phyloP scores from a whole-genome alignment of 64 coral and sea anemone genomes.

The Dendrophyllia cribrosa region DNA sequence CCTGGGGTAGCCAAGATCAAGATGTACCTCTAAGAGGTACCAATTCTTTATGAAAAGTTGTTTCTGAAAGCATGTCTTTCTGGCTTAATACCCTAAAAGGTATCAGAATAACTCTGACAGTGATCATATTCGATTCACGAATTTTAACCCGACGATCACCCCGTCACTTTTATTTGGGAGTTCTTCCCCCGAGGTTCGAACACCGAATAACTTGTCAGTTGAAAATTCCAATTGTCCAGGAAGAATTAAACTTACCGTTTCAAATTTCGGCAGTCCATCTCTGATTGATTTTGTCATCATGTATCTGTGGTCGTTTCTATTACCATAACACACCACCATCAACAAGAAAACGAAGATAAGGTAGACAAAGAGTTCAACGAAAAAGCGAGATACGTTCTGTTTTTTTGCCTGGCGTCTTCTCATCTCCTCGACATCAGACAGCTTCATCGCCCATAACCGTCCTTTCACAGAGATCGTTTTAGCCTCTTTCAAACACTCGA shows the following conservation, averaged over 20 bases:
- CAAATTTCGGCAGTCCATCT: constrained; percentile 50
- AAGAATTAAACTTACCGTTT: background rate
- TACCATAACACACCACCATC: constrained; percentile 74
- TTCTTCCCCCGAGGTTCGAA: too few species aligned
- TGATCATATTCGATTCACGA: too few species aligned
- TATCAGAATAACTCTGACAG: too few species aligned
- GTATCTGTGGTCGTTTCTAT: constrained; percentile 62
- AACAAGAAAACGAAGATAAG: constrained; percentile 58
- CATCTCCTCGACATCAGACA: constrained; percentile 26
- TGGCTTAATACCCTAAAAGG: too few species aligned
- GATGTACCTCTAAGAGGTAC: too few species aligned
- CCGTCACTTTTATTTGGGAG: too few species aligned
- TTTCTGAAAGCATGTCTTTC: too few species aligned
- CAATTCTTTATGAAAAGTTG: too few species aligned
- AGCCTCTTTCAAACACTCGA: background rate
- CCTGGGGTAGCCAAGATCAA: too few species aligned
- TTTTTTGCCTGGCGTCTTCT: constrained; percentile 13
- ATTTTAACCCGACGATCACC: too few species aligned
- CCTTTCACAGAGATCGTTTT: background rate
- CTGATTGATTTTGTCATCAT: constrained; percentile 72
- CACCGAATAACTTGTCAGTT: too few species aligned
- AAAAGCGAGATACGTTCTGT: constrained; percentile 32
- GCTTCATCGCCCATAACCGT: constrained; percentile 7
- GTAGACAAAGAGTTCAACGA: constrained; percentile 55
- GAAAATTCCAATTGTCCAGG: too few species aligned